Evolutionary conservation across 2,797 vertebrate species (phyloP).

Genomic region (Sylvia borin): DNA sequence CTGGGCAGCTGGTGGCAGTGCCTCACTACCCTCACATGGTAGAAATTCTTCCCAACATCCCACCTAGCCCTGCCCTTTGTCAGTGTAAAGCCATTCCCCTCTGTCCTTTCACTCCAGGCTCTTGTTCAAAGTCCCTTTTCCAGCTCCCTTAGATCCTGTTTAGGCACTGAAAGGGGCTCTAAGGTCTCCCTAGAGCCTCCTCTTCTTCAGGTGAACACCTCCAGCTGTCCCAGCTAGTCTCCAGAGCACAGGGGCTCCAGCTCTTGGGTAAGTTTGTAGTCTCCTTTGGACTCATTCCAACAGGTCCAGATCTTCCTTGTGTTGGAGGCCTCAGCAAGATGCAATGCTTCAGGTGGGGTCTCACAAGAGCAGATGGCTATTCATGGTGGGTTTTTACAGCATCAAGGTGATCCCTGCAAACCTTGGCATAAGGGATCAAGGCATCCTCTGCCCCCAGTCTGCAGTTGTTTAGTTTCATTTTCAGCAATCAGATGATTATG

Average conservation of each 20-base stretch:
- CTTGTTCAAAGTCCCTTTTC: not conserved
- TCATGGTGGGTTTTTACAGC: not conserved
- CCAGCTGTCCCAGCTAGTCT: not conserved
- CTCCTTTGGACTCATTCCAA: not conserved
- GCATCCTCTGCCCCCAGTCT: not conserved
- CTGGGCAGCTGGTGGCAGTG: not conserved
- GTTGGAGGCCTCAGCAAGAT: not conserved
- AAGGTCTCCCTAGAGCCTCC: not conserved
- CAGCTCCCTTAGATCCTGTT: not conserved
- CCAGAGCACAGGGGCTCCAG: not conserved
- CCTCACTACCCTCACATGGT: fast-evolving
- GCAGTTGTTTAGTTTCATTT: not conserved
- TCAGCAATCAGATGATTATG: not conserved
- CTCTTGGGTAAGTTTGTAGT: not conserved
- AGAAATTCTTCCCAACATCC: not conserved
- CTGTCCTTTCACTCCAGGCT: not conserved
- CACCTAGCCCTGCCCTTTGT: not conserved
- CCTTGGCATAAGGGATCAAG: not conserved
- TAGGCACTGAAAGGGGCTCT: not conserved
- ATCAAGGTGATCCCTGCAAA: not conserved
- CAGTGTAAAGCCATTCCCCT: not conserved
- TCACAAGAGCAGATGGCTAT: not conserved
- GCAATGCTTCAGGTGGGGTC: not conserved
- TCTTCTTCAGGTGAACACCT: not conserved
- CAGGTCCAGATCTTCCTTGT: not conserved